Conservation (phyloP, 1,140 invertebrate genomes). For the Radopholus similis region DNA sequence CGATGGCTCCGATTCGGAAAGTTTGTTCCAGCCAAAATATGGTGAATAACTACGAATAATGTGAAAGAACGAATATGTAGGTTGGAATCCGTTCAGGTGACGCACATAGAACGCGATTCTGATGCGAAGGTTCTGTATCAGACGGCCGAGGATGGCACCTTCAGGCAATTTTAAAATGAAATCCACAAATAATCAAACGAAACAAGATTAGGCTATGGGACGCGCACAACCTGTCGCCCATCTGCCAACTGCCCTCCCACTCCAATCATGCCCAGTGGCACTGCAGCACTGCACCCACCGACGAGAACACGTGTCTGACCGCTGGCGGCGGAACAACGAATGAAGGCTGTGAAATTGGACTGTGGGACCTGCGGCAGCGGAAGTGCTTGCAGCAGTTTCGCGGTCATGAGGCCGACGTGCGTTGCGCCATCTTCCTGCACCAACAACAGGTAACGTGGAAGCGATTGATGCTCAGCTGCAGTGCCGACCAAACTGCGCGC, state of each 20-base stretch:
- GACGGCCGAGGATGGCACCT: constrained; percentile 39
- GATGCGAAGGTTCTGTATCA: constrained; percentile 29
- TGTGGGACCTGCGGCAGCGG: constrained; percentile 38
- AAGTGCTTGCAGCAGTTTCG: constrained; percentile 37
- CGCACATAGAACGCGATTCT: constrained; percentile 31
- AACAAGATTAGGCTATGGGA: constrained; percentile 44
- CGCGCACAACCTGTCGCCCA: constrained; percentile 27
- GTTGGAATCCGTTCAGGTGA: constrained; percentile 2
- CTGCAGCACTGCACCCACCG: constrained; percentile 21
- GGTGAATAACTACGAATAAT: constrained; percentile 2
- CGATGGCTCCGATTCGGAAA: constrained; percentile 10
- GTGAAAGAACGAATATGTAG: neutral
- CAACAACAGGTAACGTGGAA: constrained; percentile 45
- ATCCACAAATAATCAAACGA: too few relatives aligned
- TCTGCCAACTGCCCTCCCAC: constrained; percentile 26
- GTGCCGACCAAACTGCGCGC: constrained; percentile 32
- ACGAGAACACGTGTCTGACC: constrained; percentile 26
- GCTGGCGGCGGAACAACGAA: constrained; percentile 28
- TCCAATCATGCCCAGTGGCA: constrained; percentile 23
- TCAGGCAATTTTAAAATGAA: too few relatives aligned
- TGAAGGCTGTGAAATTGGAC: constrained; percentile 34
- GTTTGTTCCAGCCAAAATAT: constrained; percentile 22
- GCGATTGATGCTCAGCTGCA: constrained; percentile 36
- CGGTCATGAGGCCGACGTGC: constrained; percentile 35
- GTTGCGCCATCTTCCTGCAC: constrained; percentile 38